Conservation (phyloP, 2,888 invertebrate genomes). For the Erannis defoliaria region DNA sequence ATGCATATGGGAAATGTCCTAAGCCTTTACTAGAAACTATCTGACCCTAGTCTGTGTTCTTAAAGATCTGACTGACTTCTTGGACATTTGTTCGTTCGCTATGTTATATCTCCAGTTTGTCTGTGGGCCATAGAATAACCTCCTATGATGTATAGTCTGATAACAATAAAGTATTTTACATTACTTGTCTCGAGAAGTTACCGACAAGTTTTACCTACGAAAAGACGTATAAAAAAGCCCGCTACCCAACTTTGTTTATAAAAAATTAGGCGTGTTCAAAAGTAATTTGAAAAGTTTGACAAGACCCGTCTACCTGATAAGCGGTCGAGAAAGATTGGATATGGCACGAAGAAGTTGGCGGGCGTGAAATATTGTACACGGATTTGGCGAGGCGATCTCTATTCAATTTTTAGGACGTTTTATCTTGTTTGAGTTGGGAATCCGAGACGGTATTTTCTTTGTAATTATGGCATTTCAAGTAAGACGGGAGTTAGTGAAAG, state of each 20-base stretch:
- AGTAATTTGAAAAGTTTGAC: slow-evolving; percentile 79
- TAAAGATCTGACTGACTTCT: background rate
- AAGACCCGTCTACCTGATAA: slow-evolving; percentile 75
- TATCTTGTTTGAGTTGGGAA: slow-evolving; percentile 46
- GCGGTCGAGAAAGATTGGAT: slow-evolving; percentile 72
- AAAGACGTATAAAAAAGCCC: slow-evolving; percentile 37
- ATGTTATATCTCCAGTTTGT: background rate
- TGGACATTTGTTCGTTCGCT: background rate
- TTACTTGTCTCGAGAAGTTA: slow-evolving; percentile 8
- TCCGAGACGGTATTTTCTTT: slow-evolving; percentile 19
- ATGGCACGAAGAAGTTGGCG: slow-evolving; percentile 70
- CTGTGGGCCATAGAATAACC: background rate
- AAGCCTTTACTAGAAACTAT: slow-evolving; percentile 4
- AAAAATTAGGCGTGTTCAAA: slow-evolving; percentile 62
- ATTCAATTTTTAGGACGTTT: slow-evolving; percentile 55
- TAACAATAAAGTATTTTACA: slow-evolving; percentile 1
- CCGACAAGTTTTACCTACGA: slow-evolving; percentile 28
- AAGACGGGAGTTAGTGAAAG: background rate
- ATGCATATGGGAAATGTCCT: too few relatives aligned
- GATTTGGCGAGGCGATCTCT: slow-evolving; percentile 57
- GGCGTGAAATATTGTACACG: slow-evolving; percentile 70
- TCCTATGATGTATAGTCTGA: background rate
- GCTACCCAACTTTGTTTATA: slow-evolving; percentile 52
- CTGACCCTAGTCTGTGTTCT: background rate
- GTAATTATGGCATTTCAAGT: background rate